phyloP scores from a whole-genome alignment of 1,140 invertebrate species.

The honey bee (Apis mellifera) region DNA sequence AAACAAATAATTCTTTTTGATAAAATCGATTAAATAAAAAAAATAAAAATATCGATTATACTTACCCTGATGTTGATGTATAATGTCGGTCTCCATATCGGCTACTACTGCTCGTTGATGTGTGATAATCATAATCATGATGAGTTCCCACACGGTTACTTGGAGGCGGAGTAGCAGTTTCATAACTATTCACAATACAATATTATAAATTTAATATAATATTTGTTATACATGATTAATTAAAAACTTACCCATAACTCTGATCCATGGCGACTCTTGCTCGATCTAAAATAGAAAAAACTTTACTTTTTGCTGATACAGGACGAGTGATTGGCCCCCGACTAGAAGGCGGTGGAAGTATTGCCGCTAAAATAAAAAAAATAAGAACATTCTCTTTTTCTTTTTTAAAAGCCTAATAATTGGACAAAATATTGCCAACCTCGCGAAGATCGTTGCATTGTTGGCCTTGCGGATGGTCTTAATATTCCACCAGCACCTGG shows the following conservation, averaged over 20 bases:
- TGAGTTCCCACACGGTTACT: conserved; percentile 68
- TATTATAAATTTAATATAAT: background rate
- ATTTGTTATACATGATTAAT: background rate
- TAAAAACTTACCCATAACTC: conserved; percentile 83
- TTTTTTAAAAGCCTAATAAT: background rate
- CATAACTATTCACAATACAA: conserved; percentile 59
- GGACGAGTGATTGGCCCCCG: conserved; percentile 80
- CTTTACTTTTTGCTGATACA: conserved; percentile 88
- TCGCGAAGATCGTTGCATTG: conserved; percentile 70
- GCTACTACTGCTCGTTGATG: conserved; percentile 65
- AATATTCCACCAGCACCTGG: conserved; percentile 72
- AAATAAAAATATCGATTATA: conserved; percentile 32
- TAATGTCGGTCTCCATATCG: conserved; percentile 74
- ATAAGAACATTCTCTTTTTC: background rate
- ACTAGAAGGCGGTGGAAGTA: conserved; percentile 75
- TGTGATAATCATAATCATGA: conserved; percentile 74
- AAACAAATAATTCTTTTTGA: background rate
- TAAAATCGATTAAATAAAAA: no score
- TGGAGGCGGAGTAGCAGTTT: conserved; percentile 67
- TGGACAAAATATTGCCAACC: conserved; percentile 42
- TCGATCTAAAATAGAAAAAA: conserved; percentile 91
- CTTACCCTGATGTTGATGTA: conserved; percentile 69
- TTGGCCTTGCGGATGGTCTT: conserved; percentile 71
- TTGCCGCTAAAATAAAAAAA: conserved; percentile 57
- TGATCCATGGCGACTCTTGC: conserved; percentile 91